Conservation (phyloP, 2,797 vertebrate species). For the Squalus acanthias region DNA sequence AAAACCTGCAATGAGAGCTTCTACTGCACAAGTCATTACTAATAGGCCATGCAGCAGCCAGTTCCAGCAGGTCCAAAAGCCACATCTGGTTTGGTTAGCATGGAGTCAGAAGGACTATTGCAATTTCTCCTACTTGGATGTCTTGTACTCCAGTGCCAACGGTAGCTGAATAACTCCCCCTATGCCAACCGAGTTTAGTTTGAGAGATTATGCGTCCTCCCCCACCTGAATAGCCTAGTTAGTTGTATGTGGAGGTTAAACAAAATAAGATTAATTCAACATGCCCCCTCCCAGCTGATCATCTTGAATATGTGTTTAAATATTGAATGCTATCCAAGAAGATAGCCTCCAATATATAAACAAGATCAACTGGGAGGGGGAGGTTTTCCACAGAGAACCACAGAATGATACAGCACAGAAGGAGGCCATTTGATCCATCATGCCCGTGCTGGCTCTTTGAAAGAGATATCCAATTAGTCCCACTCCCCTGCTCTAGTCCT, state of each 20-base stretch:
- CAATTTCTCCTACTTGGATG: neutral
- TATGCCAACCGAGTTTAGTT: neutral
- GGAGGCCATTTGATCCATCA: neutral
- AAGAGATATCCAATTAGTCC: neutral
- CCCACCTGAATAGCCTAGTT: neutral
- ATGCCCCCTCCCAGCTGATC: neutral
- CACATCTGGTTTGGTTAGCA: neutral
- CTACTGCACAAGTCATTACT: neutral
- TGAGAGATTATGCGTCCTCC: neutral
- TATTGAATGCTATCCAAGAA: neutral
- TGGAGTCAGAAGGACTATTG: neutral
- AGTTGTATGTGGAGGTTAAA: neutral
- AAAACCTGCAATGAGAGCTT: neutral
- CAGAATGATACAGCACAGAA: no score
- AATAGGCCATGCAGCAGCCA: neutral
- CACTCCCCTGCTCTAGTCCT: neutral
- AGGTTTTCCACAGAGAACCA: no score
- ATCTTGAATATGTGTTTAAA: neutral
- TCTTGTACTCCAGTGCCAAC: neutral
- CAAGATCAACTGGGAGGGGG: neutral
- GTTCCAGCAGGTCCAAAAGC: neutral
- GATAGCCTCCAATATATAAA: neutral
- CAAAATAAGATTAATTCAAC: neutral
- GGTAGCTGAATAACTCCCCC: neutral
- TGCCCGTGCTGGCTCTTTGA: neutral